Conservation (phyloP, 2,113 vertebrate species). For the Fregetta grallaria region DNA sequence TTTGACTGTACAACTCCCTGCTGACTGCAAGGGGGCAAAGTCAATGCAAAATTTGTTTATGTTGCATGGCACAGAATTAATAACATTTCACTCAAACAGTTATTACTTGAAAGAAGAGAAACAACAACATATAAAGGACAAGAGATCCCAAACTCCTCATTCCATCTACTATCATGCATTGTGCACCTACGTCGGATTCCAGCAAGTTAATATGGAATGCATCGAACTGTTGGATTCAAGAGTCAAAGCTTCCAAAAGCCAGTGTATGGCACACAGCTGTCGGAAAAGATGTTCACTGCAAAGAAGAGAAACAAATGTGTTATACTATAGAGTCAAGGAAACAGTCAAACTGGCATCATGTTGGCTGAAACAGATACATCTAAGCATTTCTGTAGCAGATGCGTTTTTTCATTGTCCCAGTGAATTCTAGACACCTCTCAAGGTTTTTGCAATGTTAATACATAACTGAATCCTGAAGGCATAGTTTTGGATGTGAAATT, state of each 20-base stretch:
- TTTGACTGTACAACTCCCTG: background rate
- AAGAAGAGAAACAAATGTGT: background rate
- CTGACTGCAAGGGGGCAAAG: background rate
- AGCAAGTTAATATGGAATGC: constrained; percentile 69
- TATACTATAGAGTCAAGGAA: background rate
- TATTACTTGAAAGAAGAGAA: background rate
- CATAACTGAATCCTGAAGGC: background rate
- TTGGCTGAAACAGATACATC: background rate
- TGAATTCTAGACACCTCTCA: background rate
- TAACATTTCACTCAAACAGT: background rate
- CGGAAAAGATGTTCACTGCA: constrained; percentile 70
- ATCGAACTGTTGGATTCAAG: constrained; percentile 57
- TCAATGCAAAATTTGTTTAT: background rate
- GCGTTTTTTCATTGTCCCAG: background rate
- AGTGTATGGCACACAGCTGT: constrained; percentile 79
- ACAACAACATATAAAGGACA: background rate
- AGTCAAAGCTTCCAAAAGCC: constrained; percentile 78
- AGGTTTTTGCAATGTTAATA: background rate
- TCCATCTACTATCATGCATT: background rate
- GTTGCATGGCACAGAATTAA: background rate
- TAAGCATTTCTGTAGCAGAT: background rate
- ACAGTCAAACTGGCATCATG: background rate
- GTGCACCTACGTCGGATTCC: constrained; percentile 71
- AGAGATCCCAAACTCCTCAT: background rate
- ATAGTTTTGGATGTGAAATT: background rate